A percentile compares a stretch with the other conserved stretches of the same genome.
These are phyloP conservation scores for Miltochrista miniata DNA, from an alignment of 2,888 invertebrate genomes.

Conservation along the genomic window DNA sequence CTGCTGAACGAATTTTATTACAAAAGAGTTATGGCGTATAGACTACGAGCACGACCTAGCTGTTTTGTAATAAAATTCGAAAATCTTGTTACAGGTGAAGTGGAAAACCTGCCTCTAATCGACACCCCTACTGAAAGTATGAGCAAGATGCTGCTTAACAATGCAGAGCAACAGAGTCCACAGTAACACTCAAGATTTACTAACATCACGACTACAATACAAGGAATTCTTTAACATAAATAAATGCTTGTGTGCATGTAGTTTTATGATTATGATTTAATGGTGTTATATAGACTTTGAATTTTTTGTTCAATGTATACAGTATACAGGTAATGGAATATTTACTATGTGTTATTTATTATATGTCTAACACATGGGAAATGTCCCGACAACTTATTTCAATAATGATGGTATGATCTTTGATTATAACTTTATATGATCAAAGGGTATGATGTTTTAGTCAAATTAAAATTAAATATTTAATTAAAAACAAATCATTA, in stretches of 20 bases:
- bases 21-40: constrained; percentile 11
- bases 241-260: not conserved
- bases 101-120: constrained; percentile 70
- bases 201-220: not conserved
- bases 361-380: too few relatives aligned
- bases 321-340: too few relatives aligned
- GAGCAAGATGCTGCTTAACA: constrained; percentile 66
- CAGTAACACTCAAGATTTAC: constrained; percentile 7
- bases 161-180: constrained; percentile 57
- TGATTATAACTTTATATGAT: too few relatives aligned
- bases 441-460: too few relatives aligned
- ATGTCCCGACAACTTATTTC: too few relatives aligned
- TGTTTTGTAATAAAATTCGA: constrained; percentile 10
- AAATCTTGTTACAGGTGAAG: constrained; percentile 64
- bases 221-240: not conserved
- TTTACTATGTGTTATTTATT: too few relatives aligned
- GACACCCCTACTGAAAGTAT: constrained; percentile 68
- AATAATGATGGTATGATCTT: too few relatives aligned
- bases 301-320: too few relatives aligned
- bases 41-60: not conserved
- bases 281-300: too few relatives aligned
- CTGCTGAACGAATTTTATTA: constrained; percentile 5
- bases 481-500: too few relatives aligned
- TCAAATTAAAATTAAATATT: too few relatives aligned
- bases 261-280: too few relatives aligned